Conservation (phyloP, 2,888 invertebrate species). For the Dromius quadrimaculatus region DNA sequence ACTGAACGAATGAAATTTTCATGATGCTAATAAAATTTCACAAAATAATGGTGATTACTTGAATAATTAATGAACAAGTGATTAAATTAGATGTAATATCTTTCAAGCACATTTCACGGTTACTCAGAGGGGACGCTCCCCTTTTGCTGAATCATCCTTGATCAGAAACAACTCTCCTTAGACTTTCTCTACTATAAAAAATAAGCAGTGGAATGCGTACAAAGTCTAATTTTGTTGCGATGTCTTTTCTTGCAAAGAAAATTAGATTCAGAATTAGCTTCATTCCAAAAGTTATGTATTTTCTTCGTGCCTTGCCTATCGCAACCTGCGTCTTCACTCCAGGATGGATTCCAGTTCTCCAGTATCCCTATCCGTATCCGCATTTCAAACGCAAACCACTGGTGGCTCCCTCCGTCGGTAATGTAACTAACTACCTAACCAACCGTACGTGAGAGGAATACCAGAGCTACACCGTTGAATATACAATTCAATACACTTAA, state of each 20-base stretch:
- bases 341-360: constrained; percentile 4
- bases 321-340: background rate
- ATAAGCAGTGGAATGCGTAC: too few species aligned
- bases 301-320: constrained; percentile 19
- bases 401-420: constrained; percentile 55
- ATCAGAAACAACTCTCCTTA: background rate
- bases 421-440: constrained; percentile 60
- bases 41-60: constrained; percentile 36
- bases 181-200: too few species aligned
- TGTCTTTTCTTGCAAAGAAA: too few species aligned
- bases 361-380: too few species aligned
- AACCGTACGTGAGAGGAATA: constrained; percentile 59
- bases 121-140: constrained; percentile 6
- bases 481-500: constrained; percentile 59
- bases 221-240: too few species aligned
- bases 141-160: constrained; percentile 30
- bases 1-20: constrained; percentile 48
- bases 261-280: too few species aligned
- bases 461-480: constrained; percentile 54
- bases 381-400: background rate
- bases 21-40: constrained; percentile 44
- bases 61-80: constrained; percentile 39
- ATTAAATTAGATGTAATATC: constrained; percentile 41
- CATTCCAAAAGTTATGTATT: constrained; percentile 28
- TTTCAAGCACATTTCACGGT: constrained; percentile 34